Evolutionary conservation across 2,113 vertebrate genomes (phyloP).

Genomic region (Festucalex cinctus): DNA sequence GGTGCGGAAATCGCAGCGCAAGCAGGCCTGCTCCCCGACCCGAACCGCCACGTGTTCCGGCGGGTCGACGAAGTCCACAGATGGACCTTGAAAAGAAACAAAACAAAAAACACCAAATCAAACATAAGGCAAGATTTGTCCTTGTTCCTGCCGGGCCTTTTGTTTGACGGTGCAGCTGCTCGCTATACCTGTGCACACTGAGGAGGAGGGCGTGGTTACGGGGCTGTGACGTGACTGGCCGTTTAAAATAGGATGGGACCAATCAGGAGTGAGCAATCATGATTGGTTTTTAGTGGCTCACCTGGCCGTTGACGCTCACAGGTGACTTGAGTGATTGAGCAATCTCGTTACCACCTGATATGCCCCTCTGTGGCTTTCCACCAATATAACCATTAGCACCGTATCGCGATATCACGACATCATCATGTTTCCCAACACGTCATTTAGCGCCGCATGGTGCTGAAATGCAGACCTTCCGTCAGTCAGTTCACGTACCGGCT

Average conservation of each 20-base stretch:
- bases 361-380: not conserved
- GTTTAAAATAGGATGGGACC: slow-evolving; percentile 25
- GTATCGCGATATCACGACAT: not conserved
- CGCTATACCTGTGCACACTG: slow-evolving; percentile 21
- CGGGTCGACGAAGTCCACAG: slow-evolving; percentile 62
- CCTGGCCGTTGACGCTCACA: not conserved
- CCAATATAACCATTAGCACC: not conserved
- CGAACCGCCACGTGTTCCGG: slow-evolving; percentile 65
- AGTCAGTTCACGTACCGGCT: not conserved
- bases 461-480: not conserved
- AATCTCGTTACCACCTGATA: not conserved
- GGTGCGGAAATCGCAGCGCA: slow-evolving; percentile 65
- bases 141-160: slow-evolving; percentile 36
- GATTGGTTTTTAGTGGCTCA: slow-evolving; percentile 24
- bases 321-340: not conserved
- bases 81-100: slow-evolving; percentile 39
- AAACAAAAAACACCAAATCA: not conserved
- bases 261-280: slow-evolving; percentile 44
- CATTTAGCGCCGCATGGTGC: not conserved
- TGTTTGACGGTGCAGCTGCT: slow-evolving; percentile 22
- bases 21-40: slow-evolving; percentile 56
- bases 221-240: slow-evolving; percentile 1
- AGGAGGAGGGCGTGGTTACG: slow-evolving; percentile 24
- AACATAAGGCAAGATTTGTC: not conserved
- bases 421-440: not conserved